Base-by-base conservation (phyloP, 2,797 vertebrate species). In the Neoniphon sammara region DNA sequence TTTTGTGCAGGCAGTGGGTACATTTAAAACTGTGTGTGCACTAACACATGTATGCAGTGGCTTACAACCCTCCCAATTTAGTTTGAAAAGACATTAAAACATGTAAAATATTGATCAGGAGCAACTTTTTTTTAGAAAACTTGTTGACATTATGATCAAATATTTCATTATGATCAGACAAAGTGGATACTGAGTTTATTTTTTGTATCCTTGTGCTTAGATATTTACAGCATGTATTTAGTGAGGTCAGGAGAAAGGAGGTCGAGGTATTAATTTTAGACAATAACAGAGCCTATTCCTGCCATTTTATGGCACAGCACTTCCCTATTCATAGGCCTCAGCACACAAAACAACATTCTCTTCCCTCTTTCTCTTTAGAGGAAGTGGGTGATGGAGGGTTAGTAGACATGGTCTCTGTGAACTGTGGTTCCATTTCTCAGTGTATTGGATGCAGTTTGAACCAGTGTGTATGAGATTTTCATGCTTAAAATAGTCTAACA, bases 361-460 rank as follows among this genome's bases (percentile, higher is more conserved):
- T 87, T 87, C 80, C 65, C 34, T 7, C 75, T 82, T 76, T 0
- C 2, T 42, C 4, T 52, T 54, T 25, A 60, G 17, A 61, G 39
- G 39, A 44, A 25, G 46, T 21, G 20, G 10, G 20, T 54, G 4
- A 15, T 7, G 36, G 1, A 46, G 21, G 34, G 10, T 44, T 12
- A 61, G 46, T 21, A 27, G 36, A 42, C 34, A 60, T 46, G n/a
- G 12, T 60, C 36, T 34, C 14, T 57, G 18, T 36, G 23, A 58
- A 2, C 27, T 18, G 1, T 10, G 56, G 30, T 27, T 27, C 4
- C 9, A 17, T 49, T 63, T 27, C 60, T 63, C 44, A 30, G 60
- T 18, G 23, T 36, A 36, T 36, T 7, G 36, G 36, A 11, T 10
- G 9, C 34, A 36, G 9, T 39, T 9, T 2, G 11, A 39, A 12